Conservation (phyloP, 1,140 invertebrate species). For the Papilio polytes region DNA sequence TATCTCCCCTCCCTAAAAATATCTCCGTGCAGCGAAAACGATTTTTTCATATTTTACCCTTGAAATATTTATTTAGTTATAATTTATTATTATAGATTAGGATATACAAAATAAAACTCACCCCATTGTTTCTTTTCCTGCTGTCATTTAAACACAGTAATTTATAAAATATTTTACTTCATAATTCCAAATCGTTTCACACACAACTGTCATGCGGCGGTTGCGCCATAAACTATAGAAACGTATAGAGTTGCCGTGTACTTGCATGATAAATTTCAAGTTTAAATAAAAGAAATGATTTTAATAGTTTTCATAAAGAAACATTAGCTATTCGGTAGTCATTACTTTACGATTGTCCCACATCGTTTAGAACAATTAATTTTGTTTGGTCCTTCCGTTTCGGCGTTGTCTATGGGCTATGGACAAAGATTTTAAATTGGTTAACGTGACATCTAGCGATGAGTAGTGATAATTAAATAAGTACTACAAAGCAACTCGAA, state of each 20-base stretch:
- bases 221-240: slow-evolving; percentile 66
- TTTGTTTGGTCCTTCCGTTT: background rate
- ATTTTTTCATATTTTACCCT: slow-evolving; percentile 47
- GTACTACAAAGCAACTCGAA: background rate
- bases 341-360: background rate
- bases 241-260: slow-evolving; percentile 47
- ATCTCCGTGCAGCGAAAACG: slow-evolving; percentile 62
- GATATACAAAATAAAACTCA: slow-evolving; percentile 65
- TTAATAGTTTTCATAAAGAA: background rate
- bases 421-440: background rate
- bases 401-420: background rate
- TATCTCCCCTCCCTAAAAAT: slow-evolving; percentile 83
- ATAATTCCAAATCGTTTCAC: slow-evolving; percentile 78
- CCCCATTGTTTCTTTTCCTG: slow-evolving; percentile 87
- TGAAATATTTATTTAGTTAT: slow-evolving; percentile 30
- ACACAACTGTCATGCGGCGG: slow-evolving; percentile 76
- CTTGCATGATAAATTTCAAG: background rate
- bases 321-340: background rate
- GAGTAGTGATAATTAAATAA: background rate
- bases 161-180: slow-evolving; percentile 76
- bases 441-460: background rate
- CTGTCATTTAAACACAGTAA: slow-evolving; percentile 85
- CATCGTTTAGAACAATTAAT: background rate
- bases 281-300: background rate
- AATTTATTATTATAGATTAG: slow-evolving; percentile 37